These are phyloP conservation scores for Garrulus glandarius DNA, from an alignment of 2,797 vertebrate genomes.

Conservation along the genomic window DNA sequence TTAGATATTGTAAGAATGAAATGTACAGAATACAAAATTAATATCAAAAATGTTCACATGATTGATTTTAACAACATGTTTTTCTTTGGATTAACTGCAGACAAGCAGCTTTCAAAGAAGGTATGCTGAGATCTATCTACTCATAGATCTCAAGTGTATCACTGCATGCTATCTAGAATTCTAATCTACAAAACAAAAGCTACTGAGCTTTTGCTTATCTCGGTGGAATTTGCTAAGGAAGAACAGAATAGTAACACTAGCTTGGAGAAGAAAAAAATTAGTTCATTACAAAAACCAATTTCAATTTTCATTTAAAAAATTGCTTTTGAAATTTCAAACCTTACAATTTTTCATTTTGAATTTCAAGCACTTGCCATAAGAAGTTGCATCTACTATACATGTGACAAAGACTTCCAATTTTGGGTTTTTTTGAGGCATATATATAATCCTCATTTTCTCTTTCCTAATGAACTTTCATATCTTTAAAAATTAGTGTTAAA, in stretches of 20 bases:
- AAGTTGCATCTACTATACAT: neutral
- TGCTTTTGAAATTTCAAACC: neutral
- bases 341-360: neutral
- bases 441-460: neutral
- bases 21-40: slow-evolving; percentile 46
- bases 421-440: neutral
- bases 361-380: neutral
- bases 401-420: neutral
- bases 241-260: neutral
- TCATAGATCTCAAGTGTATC: neutral
- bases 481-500: neutral
- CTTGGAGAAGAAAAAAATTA: neutral
- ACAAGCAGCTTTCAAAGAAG: neutral
- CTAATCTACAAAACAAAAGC: neutral
- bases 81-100: slow-evolving; percentile 9
- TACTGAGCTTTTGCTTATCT: neutral
- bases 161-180: neutral
- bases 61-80: neutral
- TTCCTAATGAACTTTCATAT: neutral
- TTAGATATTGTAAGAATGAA: slow-evolving; percentile 23
- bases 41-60: neutral
- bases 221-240: neutral
- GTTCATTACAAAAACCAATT: neutral
- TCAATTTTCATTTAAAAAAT: neutral
- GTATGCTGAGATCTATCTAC: neutral